Evolutionary conservation across 2,888 invertebrate genomes (phyloP).

Genomic region (Rotaria sp.): DNA sequence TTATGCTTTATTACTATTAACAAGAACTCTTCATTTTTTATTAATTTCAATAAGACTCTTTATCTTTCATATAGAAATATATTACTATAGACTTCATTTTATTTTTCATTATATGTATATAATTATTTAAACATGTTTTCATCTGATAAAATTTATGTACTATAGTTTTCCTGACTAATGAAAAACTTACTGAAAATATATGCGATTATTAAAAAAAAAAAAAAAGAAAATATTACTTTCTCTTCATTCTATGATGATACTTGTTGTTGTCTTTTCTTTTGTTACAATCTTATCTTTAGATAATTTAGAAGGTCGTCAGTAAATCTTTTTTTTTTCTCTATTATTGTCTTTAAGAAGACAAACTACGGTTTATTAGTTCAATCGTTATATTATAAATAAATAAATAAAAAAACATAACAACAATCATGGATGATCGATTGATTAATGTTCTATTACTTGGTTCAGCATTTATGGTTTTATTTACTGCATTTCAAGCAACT

Average conservation of each 20-base stretch:
- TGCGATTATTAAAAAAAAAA: too few species aligned
- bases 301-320: not conserved
- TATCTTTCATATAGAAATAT: too few species aligned
- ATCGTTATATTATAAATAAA: not conserved
- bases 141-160: too few species aligned
- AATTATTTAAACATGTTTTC: too few species aligned
- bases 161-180: not conserved
- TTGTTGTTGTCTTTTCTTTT: not conserved
- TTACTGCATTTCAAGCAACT: slow-evolving; percentile 94
- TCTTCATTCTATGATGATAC: too few species aligned
- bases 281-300: not conserved
- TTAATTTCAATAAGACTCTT: too few species aligned
- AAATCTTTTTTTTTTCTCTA: not conserved
- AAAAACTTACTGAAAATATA: not conserved
- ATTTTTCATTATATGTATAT: too few species aligned
- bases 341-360: not conserved
- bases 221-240: not conserved
- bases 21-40: too few species aligned
- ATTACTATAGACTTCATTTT: too few species aligned
- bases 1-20: too few species aligned
- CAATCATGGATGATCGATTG: not conserved
- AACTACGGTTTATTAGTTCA: not conserved
- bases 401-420: not conserved
- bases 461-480: slow-evolving; percentile 87
- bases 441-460: slow-evolving; percentile 80